Conservation (phyloP, 35 echinoderm and acorn worm genomes). For the Acanthaster planci region DNA sequence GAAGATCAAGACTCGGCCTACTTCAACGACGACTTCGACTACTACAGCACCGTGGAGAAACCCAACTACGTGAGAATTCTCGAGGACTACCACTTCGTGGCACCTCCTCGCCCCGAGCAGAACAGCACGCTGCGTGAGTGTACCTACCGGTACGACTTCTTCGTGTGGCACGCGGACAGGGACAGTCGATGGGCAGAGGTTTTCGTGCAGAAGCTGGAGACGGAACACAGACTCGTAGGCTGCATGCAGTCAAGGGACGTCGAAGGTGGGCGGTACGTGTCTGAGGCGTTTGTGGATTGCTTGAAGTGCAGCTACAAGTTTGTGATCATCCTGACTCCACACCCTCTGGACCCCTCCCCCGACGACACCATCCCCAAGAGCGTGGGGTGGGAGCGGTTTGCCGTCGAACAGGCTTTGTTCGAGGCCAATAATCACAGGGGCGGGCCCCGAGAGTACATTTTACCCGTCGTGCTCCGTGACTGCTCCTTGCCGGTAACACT, state of each 20-base stretch:
- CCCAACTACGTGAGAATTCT: constrained; percentile 50
- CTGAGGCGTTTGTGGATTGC: not conserved
- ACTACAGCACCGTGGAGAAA: constrained; percentile 35
- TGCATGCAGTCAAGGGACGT: constrained; percentile 55
- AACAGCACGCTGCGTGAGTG: not conserved
- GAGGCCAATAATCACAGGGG: not conserved
- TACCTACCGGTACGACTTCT: constrained; percentile 49
- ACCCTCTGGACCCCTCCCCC: too few relatives aligned
- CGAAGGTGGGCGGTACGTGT: not conserved
- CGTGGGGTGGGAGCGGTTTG: not conserved
- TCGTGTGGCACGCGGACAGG: constrained; percentile 46
- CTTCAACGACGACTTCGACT: constrained; percentile 71
- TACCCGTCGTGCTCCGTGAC: not conserved
- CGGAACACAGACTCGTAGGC: constrained; percentile 34
- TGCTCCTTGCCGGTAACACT: not conserved
- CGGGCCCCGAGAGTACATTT: not conserved
- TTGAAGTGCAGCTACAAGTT: constrained; percentile 28
- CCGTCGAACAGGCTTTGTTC: not conserved
- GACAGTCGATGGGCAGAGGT: constrained; percentile 62
- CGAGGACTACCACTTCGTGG: constrained; percentile 45
- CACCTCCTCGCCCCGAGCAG: too few relatives aligned
- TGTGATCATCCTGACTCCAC: constrained; percentile 17
- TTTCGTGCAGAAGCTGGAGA: constrained; percentile 50
- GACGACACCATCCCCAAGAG: not conserved
- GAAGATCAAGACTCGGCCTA: not conserved